phyloP scores from a whole-genome alignment of 2,113 vertebrate species.

The Antechinus flavipes region DNA sequence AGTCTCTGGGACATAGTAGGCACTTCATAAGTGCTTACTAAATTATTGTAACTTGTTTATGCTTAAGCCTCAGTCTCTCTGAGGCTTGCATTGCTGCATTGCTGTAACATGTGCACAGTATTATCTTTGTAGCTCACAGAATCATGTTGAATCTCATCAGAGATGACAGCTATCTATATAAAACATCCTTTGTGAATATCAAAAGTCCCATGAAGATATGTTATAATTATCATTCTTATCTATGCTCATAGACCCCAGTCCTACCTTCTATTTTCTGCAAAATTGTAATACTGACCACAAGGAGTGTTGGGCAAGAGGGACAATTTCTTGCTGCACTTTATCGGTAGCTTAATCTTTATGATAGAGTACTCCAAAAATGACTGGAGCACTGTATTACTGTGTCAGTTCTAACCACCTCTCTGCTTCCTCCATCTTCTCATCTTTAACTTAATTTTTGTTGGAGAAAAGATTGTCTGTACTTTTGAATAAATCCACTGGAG shows the following conservation, averaged over 20 bases:
- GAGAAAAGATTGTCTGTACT: not conserved
- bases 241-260: not conserved
- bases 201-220: not conserved
- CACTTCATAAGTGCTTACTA: not conserved
- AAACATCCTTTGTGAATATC: not conserved
- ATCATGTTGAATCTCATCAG: not conserved
- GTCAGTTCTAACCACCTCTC: not conserved
- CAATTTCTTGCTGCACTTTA: not conserved
- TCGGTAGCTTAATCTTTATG: not conserved
- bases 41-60: too few species aligned
- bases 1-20: not conserved
- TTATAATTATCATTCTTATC: not conserved
- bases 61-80: not conserved
- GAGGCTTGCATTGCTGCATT: too few species aligned
- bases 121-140: not conserved
- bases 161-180: not conserved
- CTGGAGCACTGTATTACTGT: not conserved
- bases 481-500: not conserved
- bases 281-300: not conserved
- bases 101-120: not conserved
- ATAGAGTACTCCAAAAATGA: not conserved
- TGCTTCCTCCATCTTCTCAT: not conserved
- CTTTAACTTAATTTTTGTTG: not conserved
- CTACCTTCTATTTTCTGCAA: not conserved
- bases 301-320: not conserved